Evolutionary conservation across 1,140 invertebrate genomes (phyloP).

Genomic region (Nixonia krombeini): DNA sequence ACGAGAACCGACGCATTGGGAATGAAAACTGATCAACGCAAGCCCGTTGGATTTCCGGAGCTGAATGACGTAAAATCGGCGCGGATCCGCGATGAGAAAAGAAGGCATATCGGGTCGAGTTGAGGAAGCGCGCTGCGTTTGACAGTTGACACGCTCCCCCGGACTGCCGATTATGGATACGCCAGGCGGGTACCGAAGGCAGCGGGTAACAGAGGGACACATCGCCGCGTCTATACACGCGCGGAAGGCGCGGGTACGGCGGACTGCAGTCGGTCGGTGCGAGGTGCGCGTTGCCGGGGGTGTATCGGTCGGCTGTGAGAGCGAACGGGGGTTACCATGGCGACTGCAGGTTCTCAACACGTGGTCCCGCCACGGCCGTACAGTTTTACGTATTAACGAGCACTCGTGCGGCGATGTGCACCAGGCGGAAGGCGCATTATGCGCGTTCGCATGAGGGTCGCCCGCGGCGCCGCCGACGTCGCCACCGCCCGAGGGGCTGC

Average conservation of each 20-base stretch:
- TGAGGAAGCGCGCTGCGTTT: slow-evolving; percentile 40
- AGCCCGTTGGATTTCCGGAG: too few species aligned
- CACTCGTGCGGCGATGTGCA: slow-evolving; percentile 49
- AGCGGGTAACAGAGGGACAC: too few species aligned
- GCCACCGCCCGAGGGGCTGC: slow-evolving; percentile 6
- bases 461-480: slow-evolving; percentile 24
- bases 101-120: too few species aligned
- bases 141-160: slow-evolving; percentile 47
- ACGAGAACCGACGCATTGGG: too few species aligned
- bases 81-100: slow-evolving; percentile 32
- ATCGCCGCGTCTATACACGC: background rate
- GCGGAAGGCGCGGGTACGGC: slow-evolving; percentile 2
- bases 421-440: slow-evolving; percentile 48
- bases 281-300: slow-evolving; percentile 6
- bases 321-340: slow-evolving; percentile 60
- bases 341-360: slow-evolving; percentile 62
- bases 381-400: slow-evolving; percentile 53
- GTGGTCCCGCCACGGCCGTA: slow-evolving; percentile 49
- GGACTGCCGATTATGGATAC: slow-evolving; percentile 15
- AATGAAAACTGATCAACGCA: too few species aligned
- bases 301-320: slow-evolving; percentile 42
- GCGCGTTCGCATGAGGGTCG: slow-evolving; percentile 48
- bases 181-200: background rate
- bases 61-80: background rate
- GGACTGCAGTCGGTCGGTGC: slow-evolving; percentile 3